A percentile compares a stretch with the other conserved stretches of the same genome.
These are phyloP conservation scores for Syrphus vitripennis DNA, from an alignment of 2,888 invertebrate genomes.

Conservation along the genomic window DNA sequence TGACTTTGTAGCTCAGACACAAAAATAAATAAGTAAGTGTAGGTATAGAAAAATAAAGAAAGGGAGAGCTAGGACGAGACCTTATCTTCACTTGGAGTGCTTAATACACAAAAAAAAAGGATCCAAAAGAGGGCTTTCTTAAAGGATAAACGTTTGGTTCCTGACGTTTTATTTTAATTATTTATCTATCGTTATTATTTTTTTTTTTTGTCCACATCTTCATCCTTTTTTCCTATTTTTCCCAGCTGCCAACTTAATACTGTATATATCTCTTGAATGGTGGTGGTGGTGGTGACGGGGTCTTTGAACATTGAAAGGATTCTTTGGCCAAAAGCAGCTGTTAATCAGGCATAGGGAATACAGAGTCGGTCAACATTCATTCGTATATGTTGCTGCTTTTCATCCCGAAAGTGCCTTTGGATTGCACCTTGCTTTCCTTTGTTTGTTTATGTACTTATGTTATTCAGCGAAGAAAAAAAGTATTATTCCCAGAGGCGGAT, in stretches of 20 bases:
- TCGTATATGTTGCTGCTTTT: background rate
- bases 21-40: background rate
- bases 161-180: background rate
- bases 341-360: conserved; percentile 45
- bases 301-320: conserved; percentile 4
- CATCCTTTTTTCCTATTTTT: no score
- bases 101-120: conserved; percentile 55
- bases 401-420: background rate
- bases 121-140: conserved; percentile 32
- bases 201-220: conserved; percentile 15
- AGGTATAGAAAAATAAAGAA: background rate
- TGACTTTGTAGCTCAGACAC: background rate
- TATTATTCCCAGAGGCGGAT: background rate
- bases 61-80: background rate
- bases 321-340: background rate
- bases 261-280: background rate
- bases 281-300: background rate
- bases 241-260: background rate
- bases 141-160: conserved; percentile 30
- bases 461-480: background rate
- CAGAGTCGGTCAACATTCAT: conserved; percentile 26
- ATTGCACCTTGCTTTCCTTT: conserved; percentile 10
- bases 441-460: background rate
- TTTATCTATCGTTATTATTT: conserved; percentile 32
- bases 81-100: conserved; percentile 39